Evolutionary conservation across 2,113 vertebrate genomes (phyloP).

Genomic region (Poeciliopsis prolifica): DNA sequence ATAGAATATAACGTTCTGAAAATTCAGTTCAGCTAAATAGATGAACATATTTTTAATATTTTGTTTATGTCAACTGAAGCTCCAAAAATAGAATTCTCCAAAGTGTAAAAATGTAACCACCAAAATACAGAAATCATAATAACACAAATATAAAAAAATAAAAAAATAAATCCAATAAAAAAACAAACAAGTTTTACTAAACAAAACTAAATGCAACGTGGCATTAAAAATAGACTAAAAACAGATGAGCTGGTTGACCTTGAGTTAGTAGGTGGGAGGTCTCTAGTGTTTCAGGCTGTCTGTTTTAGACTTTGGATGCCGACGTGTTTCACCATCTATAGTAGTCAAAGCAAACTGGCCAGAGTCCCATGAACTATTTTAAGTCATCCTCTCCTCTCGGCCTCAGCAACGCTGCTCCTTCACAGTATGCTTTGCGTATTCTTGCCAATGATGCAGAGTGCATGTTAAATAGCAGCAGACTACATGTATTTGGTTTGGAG

Average conservation of each 20-base stretch:
- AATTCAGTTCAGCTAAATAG: background rate
- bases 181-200: background rate
- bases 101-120: background rate
- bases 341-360: slow-evolving; percentile 89
- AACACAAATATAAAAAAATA: background rate
- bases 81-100: background rate
- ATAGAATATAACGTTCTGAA: background rate
- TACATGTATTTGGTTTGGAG: slow-evolving; percentile 26
- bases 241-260: slow-evolving; percentile 92
- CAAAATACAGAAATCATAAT: background rate
- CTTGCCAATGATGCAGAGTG: slow-evolving; percentile 74
- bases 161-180: background rate
- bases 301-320: slow-evolving; percentile 86
- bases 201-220: slow-evolving; percentile 6
- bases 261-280: slow-evolving; percentile 85
- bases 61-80: background rate
- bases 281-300: slow-evolving; percentile 87
- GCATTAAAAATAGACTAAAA: slow-evolving; percentile 53
- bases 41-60: background rate
- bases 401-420: slow-evolving; percentile 49
- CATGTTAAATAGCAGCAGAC: slow-evolving; percentile 74
- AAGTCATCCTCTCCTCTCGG: slow-evolving; percentile 76
- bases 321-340: slow-evolving; percentile 98
- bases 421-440: slow-evolving; percentile 80
- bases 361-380: slow-evolving; percentile 88